Evolutionary conservation across 2,113 vertebrate genomes (phyloP).

Genomic region (Chaetura pelagica): DNA sequence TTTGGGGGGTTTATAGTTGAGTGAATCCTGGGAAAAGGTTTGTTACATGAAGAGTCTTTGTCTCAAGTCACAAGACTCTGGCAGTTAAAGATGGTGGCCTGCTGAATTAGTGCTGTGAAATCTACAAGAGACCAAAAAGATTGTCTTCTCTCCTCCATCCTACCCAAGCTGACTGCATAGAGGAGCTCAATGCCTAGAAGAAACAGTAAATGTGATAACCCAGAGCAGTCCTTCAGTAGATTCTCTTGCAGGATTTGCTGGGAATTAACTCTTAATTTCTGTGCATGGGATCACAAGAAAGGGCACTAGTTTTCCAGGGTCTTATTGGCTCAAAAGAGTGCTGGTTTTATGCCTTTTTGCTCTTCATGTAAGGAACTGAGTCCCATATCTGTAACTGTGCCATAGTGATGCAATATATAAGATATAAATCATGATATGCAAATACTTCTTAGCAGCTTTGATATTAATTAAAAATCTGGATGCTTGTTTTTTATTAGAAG

Average conservation of each 20-base stretch:
- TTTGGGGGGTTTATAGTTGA: neutral
- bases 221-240: neutral
- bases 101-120: neutral
- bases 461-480: neutral
- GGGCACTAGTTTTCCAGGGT: neutral
- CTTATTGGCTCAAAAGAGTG: neutral
- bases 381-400: neutral
- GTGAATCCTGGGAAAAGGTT: neutral
- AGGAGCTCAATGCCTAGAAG: neutral
- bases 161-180: neutral
- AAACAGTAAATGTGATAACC: neutral
- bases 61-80: neutral
- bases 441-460: neutral
- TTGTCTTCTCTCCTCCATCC: neutral
- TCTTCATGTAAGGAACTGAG: neutral
- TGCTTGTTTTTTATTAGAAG: neutral
- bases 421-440: neutral
- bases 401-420: neutral
- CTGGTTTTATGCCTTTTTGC: neutral
- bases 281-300: neutral
- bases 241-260: neutral
- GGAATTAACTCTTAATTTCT: neutral
- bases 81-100: neutral
- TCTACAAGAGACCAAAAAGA: neutral
- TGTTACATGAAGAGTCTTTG: neutral